Conservation (phyloP, 2,888 invertebrate species). For the Oxycera nigricornis region DNA sequence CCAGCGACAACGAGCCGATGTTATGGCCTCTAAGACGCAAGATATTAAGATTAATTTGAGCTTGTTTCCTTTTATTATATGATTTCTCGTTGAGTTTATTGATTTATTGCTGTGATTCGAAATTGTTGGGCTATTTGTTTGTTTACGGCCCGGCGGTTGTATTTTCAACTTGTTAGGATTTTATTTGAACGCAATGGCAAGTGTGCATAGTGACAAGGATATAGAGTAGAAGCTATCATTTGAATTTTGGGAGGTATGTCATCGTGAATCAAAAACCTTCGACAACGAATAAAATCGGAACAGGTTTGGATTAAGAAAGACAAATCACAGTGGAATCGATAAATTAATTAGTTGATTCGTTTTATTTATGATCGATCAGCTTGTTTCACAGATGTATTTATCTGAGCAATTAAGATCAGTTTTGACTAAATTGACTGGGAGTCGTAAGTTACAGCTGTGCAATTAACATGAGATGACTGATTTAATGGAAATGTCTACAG, state of each 20-base stretch:
- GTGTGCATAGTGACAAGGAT: not conserved
- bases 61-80: conserved; percentile 34
- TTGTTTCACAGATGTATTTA: conserved; percentile 11
- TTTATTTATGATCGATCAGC: conserved; percentile 20
- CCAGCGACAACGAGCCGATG: not conserved
- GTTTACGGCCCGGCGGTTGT: conserved; percentile 7
- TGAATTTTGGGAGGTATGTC: conserved; percentile 29
- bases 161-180: conserved; percentile 1
- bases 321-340: not conserved
- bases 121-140: conserved; percentile 27
- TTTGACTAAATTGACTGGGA: not conserved
- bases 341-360: conserved; percentile 24
- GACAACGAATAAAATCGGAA: not conserved
- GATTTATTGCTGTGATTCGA: conserved; percentile 32
- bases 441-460: not conserved
- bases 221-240: not conserved
- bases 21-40: not conserved
- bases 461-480: not conserved
- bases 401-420: conserved; percentile 19
- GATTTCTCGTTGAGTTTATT: conserved; percentile 32
- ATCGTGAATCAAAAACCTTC: conserved; percentile 31
- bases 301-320: not conserved
- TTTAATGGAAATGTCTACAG: not conserved
- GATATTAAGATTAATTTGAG: conserved; percentile 32
- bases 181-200: not conserved